A percentile compares a stretch with the other conserved stretches of the same genome.
These are phyloP conservation scores for Frankliniella fusca DNA, from an alignment of 2,888 invertebrate species.

Conservation along the genomic window DNA sequence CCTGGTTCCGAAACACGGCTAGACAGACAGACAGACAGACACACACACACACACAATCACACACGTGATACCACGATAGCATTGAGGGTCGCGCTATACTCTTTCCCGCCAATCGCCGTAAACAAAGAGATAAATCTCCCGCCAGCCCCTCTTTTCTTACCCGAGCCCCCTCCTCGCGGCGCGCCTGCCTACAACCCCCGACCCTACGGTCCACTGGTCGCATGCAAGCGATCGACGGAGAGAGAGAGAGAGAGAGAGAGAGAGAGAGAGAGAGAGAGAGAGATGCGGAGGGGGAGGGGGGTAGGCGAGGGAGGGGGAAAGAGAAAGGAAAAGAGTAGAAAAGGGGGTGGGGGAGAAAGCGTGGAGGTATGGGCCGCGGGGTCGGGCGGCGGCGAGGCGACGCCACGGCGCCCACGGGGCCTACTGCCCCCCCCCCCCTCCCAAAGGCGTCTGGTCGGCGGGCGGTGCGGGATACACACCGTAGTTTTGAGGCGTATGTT, in stretches of 20 bases:
- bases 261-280: not conserved
- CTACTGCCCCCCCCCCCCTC: too few species aligned
- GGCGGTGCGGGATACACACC: too few species aligned
- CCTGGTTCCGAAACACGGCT: not conserved
- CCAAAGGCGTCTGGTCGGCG: too few species aligned
- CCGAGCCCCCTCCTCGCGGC: not conserved
- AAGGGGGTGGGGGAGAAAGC: not conserved
- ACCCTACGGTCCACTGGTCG: too few species aligned
- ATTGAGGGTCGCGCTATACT: not conserved
- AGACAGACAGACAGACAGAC: too few species aligned
- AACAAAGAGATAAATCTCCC: constrained; percentile 20
- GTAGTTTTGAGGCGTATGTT: too few species aligned
- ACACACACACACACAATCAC: not conserved
- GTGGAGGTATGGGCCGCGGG: not conserved
- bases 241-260: too few species aligned
- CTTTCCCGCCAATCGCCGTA: not conserved
- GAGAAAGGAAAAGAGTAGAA: not conserved
- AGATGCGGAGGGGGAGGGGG: not conserved
- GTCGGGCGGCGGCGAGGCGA: not conserved
- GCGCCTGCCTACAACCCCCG: not conserved
- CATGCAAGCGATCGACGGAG: too few species aligned
- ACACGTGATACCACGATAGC: not conserved
- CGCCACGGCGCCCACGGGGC: not conserved
- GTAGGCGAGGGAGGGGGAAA: not conserved
- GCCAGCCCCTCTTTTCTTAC: not conserved